These are phyloP conservation scores for Vulpes ferrilata DNA, from an alignment of 2,113 vertebrate genomes.

Conservation along the genomic window DNA sequence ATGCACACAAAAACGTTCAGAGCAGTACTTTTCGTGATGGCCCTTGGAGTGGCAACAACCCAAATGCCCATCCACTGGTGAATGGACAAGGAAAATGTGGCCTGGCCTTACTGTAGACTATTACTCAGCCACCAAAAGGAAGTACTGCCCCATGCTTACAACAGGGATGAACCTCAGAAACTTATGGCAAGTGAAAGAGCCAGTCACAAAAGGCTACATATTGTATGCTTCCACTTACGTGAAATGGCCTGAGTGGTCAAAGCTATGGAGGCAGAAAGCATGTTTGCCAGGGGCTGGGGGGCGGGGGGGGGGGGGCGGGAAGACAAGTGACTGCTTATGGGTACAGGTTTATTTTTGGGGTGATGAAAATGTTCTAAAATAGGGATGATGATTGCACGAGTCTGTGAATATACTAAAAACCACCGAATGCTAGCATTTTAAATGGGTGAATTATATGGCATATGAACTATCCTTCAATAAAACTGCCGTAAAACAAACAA, in stretches of 20 bases:
- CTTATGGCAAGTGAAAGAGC: neutral
- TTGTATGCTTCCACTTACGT: too few species aligned
- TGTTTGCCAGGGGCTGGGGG: neutral
- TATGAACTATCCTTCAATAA: neutral
- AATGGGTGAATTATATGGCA: neutral
- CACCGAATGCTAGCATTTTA: neutral
- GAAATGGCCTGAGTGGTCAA: neutral
- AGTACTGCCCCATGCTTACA: rapidly evolving
- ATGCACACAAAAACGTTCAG: rapidly evolving
- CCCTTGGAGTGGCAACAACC: neutral
- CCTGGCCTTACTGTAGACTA: rapidly evolving
- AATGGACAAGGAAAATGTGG: too few species aligned
- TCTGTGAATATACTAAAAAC: neutral
- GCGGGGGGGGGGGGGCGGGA: rapidly evolving
- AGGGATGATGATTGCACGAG: too few species aligned
- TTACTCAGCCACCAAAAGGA: neutral
- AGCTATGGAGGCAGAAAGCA: neutral
- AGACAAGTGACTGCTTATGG: rapidly evolving
- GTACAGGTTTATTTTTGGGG: neutral
- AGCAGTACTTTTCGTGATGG: rapidly evolving
- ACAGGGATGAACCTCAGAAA: neutral
- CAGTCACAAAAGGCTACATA: neutral
- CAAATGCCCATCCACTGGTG: rapidly evolving
- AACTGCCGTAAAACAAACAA: neutral
- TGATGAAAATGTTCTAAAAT: neutral